Base-by-base conservation (phyloP, 2,797 vertebrate genomes). In the Paguma larvata region DNA sequence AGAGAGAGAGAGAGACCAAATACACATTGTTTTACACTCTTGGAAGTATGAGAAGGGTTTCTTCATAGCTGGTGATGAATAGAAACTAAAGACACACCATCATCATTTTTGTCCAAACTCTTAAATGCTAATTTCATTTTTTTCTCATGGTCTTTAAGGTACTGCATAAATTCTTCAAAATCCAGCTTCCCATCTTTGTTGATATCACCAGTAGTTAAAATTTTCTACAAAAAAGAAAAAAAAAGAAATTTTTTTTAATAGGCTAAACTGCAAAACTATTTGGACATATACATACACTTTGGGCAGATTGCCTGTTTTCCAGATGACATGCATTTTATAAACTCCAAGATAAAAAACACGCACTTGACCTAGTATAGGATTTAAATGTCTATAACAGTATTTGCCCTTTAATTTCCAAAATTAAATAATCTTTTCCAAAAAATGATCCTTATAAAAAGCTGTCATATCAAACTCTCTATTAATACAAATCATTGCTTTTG, bases 91-190 rank as follows among this genome's bases (percentile, higher is more conserved):
- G 5, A 75, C 98, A 90, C 97, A 99, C 99, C 99, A 82, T 99
- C 99, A 15, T 99, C 99, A 98, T 99, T 99, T 99, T 99, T 99
- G 98, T 99, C 99, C 98, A 99, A 95, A 98, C 99, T 99, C 98
- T 99, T 99, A 99, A 99, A 99, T 4, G 99, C 99, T 94, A 99
- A 98, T 73, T 98, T 99, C 98, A 99, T 99, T 98, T 99, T 99
- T 98, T 99, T 99, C 98, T 99, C 99, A n/a, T 99, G 99, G 21
- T 99, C 99, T 98, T 99, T 99, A 85, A 99, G 99, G 97, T 99
- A 99, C 59, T 98, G 99, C 98, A 99, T 99, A 98, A 99, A 99
- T 98, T 99, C 99, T 65, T 95, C 98, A 98, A 99, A 99, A 98
- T 99, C 99, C 32, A 99, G 99, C 41, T 98, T 98, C 2, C 99